Evolutionary conservation across 2,797 vertebrate genomes (phyloP).

Genomic region (Apodemus agrarius): DNA sequence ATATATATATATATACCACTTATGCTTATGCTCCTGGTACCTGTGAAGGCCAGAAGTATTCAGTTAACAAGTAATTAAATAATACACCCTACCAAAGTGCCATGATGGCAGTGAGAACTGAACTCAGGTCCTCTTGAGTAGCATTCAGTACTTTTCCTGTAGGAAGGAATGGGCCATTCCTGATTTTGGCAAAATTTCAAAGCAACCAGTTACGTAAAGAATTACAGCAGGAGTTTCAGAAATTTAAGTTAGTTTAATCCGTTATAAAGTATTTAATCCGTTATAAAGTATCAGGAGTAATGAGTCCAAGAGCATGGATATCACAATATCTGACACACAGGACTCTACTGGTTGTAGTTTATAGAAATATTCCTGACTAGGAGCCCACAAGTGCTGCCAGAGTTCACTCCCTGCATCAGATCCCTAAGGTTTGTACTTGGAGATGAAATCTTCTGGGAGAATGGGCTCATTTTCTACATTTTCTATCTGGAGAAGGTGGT

Average conservation of each 20-base stretch:
- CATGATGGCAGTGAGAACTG: not conserved
- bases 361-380: not conserved
- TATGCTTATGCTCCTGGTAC: not conserved
- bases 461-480: not conserved
- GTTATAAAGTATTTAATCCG: too few species aligned
- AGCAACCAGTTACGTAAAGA: slow-evolving; percentile 43
- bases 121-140: fast-evolving
- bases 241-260: slow-evolving; percentile 66
- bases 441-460: not conserved
- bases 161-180: not conserved
- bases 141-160: not conserved
- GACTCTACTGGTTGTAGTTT: not conserved
- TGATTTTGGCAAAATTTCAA: slow-evolving; percentile 46
- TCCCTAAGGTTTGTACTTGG: not conserved
- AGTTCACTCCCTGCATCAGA: not conserved
- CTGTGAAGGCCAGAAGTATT: not conserved
- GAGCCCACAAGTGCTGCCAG: not conserved
- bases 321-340: not conserved
- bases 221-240: slow-evolving; percentile 45
- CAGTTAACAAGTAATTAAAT: not conserved
- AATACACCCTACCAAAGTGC: not conserved
- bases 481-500: not conserved
- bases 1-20: too few species aligned
- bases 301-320: not conserved
- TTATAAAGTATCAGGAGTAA: slow-evolving; percentile 39